A percentile compares a stretch with the other conserved stretches of the same genome.
These are phyloP conservation scores for Delphinapterus leucas DNA, from an alignment of 2,113 vertebrate species.

Conservation along the genomic window DNA sequence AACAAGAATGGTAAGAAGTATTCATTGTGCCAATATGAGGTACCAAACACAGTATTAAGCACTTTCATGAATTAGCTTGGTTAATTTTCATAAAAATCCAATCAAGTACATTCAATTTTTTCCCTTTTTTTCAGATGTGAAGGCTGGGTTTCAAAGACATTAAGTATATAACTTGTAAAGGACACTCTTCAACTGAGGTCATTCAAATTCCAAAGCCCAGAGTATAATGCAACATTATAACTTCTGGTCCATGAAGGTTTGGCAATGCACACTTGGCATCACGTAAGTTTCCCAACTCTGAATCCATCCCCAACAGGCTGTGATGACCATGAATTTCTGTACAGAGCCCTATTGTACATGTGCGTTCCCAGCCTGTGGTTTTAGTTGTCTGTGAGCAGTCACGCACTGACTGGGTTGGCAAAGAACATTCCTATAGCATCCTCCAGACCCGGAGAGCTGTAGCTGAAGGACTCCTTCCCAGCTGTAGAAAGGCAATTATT, in stretches of 20 bases:
- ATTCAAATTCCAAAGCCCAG: background rate
- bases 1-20: background rate
- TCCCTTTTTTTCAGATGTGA: background rate
- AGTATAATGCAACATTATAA: background rate
- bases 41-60: background rate
- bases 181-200: background rate
- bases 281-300: background rate
- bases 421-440: background rate
- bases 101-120: background rate
- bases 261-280: too few species aligned
- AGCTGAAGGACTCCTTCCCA: background rate
- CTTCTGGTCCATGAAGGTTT: background rate
- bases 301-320: background rate
- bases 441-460: background rate
- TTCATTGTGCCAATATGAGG: background rate
- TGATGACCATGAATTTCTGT: background rate
- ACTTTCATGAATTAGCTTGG: background rate
- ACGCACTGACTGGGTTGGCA: background rate
- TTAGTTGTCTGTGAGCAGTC: background rate
- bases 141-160: background rate
- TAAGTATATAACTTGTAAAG: background rate
- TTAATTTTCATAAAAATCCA: background rate
- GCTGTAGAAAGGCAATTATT: constrained; percentile 20
- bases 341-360: background rate
- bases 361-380: background rate